phyloP scores from a whole-genome alignment of 2,113 vertebrate species.

The Poeciliopsis prolifica region DNA sequence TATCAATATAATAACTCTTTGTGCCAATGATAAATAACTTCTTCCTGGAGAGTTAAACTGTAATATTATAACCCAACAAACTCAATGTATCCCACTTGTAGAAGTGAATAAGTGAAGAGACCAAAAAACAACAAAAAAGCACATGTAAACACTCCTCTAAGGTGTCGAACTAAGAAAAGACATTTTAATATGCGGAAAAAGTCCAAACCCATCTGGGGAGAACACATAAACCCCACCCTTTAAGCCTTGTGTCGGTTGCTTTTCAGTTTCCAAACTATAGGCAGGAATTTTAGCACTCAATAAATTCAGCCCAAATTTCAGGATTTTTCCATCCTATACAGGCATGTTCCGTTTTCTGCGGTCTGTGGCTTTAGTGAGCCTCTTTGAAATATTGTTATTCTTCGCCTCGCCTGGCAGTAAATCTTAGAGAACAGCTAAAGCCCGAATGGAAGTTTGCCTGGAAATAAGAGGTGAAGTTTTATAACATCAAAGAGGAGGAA shows the following conservation, averaged over 20 bases:
- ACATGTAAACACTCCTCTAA: too few species aligned
- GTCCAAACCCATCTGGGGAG: too few species aligned
- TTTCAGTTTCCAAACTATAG: slow-evolving; percentile 29
- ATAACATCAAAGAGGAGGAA: not conserved
- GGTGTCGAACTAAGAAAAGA: too few species aligned
- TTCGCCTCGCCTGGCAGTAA: slow-evolving; percentile 52
- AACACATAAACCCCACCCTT: too few species aligned
- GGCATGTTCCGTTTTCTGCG: slow-evolving; percentile 59
- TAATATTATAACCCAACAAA: too few species aligned
- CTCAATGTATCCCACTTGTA: too few species aligned
- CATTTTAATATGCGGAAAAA: too few species aligned
- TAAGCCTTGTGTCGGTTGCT: slow-evolving; percentile 13
- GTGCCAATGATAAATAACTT: too few species aligned
- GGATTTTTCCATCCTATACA: slow-evolving; percentile 57
- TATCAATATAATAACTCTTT: too few species aligned
- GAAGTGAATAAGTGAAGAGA: too few species aligned
- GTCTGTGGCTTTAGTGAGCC: slow-evolving; percentile 43
- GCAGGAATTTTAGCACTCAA: slow-evolving; percentile 36
- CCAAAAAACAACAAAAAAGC: too few species aligned
- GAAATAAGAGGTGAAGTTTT: slow-evolving; percentile 53
- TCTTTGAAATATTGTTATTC: slow-evolving; percentile 63
- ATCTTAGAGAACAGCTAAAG: slow-evolving; percentile 59
- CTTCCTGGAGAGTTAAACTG: too few species aligned
- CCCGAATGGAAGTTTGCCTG: slow-evolving; percentile 58
- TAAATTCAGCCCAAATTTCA: slow-evolving; percentile 58